Evolutionary conservation across 2,797 vertebrate species (phyloP), one percentile per base, ranked within the genome.

Genomic region (Sparus aurata): DNA sequence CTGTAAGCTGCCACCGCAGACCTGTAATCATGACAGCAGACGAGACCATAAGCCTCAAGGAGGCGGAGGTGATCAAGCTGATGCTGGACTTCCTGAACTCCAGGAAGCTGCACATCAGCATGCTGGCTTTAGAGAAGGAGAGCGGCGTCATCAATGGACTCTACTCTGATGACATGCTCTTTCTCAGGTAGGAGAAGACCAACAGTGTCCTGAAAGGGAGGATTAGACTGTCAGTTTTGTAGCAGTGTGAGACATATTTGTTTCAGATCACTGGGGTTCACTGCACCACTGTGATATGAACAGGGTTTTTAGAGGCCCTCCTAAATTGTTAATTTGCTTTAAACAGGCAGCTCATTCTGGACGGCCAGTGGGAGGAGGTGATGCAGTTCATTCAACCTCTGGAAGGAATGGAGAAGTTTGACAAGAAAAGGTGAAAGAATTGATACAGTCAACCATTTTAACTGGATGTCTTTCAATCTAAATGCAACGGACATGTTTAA

Each of bases 131-230:
- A 47, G 98, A 99, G 89, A 98, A 98, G 87, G 98, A 99, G 92
- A 99, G 98, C 0, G 97, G 98, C 0, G 95, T 99, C 85, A 99
- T 99, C 62, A 99, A 99, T 77, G 98, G 98, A 13, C 96, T 99
- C 12, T 99, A 97, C 94, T 99, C 98, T 18, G 98, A 99, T 73
- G 98, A 99, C 86, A 99, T 99, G 98, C 97, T 99, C 82, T 99
- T 99, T 86, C 94, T 99, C 82, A 97, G 98, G 98, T 99, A 8
- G 3, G 13, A 50, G n/a, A 41, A 11, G 34, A 49, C 11, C 0
- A 1, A 47, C 10, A 34, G 22, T 17, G 25, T 47, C 20, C 34
- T 23, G 0, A 47, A 5, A 62, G 2, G 10, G 10, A 16, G 13
- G n/a, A 12, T 41, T 27, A 27, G 5, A 43, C 18, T 47, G 55